A percentile compares a stretch with the other conserved stretches of the same genome.
Evolutionary conservation across 2,113 vertebrate genomes (phyloP).

Genomic region (Poicephalus meyeri): DNA sequence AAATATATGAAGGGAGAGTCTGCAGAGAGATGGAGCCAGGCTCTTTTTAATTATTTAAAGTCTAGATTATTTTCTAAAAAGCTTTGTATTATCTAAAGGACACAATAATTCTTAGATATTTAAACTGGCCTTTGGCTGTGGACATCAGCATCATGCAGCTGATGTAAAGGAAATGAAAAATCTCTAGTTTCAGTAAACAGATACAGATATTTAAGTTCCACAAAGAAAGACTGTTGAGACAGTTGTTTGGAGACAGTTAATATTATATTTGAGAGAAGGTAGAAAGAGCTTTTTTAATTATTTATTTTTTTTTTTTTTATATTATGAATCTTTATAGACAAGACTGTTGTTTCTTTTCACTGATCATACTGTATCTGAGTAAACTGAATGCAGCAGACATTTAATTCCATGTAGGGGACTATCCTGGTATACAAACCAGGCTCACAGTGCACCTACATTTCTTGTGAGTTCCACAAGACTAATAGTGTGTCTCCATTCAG

Average conservation of each 20-base stretch:
- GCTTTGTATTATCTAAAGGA: neutral
- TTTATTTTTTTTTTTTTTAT: neutral
- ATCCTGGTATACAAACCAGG: neutral
- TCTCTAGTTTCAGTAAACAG: neutral
- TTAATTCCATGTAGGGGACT: neutral
- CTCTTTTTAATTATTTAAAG: neutral
- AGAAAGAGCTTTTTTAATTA: neutral
- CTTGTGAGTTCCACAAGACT: neutral
- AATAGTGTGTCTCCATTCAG: neutral
- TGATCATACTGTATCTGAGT: neutral
- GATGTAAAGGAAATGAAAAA: neutral
- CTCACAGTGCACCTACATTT: neutral
- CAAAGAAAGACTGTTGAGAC: neutral
- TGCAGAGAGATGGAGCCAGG: neutral
- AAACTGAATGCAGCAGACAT: neutral
- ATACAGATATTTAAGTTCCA: neutral
- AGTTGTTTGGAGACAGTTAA: neutral
- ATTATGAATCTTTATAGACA: neutral
- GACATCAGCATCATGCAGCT: neutral
- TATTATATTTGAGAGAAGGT: neutral
- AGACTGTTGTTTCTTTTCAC: neutral
- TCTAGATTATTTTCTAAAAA: neutral
- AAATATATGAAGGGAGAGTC: neutral
- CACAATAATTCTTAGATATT: neutral
- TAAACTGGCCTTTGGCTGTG: neutral